Evolutionary conservation across 1,140 invertebrate species (phyloP).

Genomic region (Zaprionus nigranus): DNA sequence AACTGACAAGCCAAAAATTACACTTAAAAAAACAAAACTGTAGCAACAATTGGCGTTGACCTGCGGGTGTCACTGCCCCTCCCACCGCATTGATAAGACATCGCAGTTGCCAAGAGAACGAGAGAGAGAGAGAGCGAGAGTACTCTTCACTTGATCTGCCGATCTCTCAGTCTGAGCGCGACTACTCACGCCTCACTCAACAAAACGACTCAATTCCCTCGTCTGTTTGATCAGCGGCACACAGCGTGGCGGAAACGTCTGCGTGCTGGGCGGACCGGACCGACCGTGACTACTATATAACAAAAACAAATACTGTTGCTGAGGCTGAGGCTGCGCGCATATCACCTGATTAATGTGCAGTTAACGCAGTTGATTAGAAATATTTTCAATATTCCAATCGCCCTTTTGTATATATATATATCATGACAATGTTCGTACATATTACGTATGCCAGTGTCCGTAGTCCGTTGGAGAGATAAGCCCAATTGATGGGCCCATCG

Average conservation of each 20-base stretch:
- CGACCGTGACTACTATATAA: constrained; percentile 9
- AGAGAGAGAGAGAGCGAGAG: constrained; percentile 38
- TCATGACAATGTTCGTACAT: neutral
- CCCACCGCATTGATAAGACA: constrained; percentile 38
- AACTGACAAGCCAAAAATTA: constrained; percentile 73
- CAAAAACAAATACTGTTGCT: constrained; percentile 19
- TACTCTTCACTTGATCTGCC: neutral
- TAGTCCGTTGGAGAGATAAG: constrained; percentile 19
- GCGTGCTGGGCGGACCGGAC: neutral
- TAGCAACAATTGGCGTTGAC: constrained; percentile 51
- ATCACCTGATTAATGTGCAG: constrained; percentile 45
- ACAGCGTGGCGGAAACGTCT: constrained; percentile 31
- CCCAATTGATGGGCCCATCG: constrained; percentile 17
- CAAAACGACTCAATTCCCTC: constrained; percentile 20
- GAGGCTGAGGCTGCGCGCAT: constrained; percentile 25
- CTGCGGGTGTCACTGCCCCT: constrained; percentile 51
- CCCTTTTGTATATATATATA: constrained; percentile 17
- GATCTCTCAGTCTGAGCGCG: neutral
- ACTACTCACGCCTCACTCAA: neutral
- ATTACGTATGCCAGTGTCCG: neutral
- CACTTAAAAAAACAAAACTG: constrained; percentile 54
- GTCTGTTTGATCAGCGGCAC: constrained; percentile 15
- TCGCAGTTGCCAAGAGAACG: neutral
- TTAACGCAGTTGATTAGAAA: constrained; percentile 15
- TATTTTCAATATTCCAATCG: neutral